Base-by-base conservation (phyloP, 2,113 vertebrate genomes). In the Leptobrachium leishanense region DNA sequence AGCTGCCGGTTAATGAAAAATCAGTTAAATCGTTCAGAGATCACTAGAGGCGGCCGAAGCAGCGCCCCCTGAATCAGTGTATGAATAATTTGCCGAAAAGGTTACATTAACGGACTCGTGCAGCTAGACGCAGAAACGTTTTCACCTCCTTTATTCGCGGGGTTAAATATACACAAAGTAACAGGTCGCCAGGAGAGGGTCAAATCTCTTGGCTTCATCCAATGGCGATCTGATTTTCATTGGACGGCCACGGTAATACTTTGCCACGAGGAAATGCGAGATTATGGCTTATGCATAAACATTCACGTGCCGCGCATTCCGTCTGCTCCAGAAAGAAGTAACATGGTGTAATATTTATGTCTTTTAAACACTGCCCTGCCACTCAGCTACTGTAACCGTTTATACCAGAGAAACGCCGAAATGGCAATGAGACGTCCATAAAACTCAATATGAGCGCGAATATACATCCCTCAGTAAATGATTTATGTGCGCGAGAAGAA, bases 1-100 rank as follows among this genome's bases (percentile, higher is more conserved):
- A 91, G 86, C 88, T 88, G 85, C 84, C 88, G 84, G 84, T 91
- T 90, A 90, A 90, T 89, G 90, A 90, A 90, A 90, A 88, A 89
- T 88, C 82, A 2, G 86, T 89, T 88, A 87, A 86, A 87, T 85
- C 87, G 83, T 85, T 88, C 89, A 88, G 84, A 90, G 88, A 87
- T 87, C 87, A 88, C 79, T 82, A 86, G 85, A 50, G 4, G 46
- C 46, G 4, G 46, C 46, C 4, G 46, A 84, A 84, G 77, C 15
- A 0, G 67, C 84, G 83, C 85, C 87, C 85, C 87, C 82, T 73
- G 81, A 83, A 79, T 87, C 84, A 72, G 1, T 8, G 69, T 77
- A 83, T 9, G 75, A 77, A 80, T 76, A 82, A 44, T 43, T 78
- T 85, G 77, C 84, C 88, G 20, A 90, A 82, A 82, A 88, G 86